A percentile compares a stretch with the other conserved stretches of the same genome.
These are phyloP conservation scores for Antheraea pernyi DNA, from an alignment of 1,140 invertebrate species.

Conservation along the genomic window DNA sequence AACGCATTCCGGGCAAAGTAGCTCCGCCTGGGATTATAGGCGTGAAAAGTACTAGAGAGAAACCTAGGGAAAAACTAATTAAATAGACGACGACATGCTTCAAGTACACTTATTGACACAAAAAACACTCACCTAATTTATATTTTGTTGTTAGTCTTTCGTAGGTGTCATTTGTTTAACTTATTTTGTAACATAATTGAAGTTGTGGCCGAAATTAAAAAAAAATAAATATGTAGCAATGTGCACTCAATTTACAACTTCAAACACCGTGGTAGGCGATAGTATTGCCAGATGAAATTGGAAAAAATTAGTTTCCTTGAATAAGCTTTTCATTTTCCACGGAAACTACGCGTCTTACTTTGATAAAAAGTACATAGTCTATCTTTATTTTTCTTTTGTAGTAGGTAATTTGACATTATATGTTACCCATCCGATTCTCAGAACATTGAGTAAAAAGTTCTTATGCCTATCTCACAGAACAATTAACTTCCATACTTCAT, in stretches of 20 bases:
- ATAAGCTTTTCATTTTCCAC: too few relatives aligned
- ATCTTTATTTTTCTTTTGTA: too few relatives aligned
- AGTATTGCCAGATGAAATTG: not conserved
- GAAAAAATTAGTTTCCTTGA: too few relatives aligned
- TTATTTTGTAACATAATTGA: constrained; percentile 48
- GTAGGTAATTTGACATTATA: too few relatives aligned
- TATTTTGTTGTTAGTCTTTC: constrained; percentile 29
- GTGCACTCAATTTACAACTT: constrained; percentile 51
- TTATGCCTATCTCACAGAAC: too few relatives aligned
- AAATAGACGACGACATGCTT: constrained; percentile 29
- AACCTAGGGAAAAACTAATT: constrained; percentile 52
- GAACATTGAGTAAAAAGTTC: too few relatives aligned
- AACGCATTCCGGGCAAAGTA: constrained; percentile 50
- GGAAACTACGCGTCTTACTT: too few relatives aligned
- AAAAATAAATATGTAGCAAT: constrained; percentile 36
- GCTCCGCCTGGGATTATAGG: constrained; percentile 55
- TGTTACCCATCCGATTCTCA: too few relatives aligned
- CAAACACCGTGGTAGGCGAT: constrained; percentile 64
- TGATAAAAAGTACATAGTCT: too few relatives aligned
- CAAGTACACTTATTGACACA: constrained; percentile 34
- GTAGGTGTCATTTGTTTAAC: constrained; percentile 42
- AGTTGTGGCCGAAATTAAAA: constrained; percentile 28
- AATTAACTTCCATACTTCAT: too few relatives aligned
- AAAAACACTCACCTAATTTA: constrained; percentile 48
- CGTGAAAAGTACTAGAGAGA: constrained; percentile 62